Conservation (phyloP, 2,888 invertebrate genomes). For the Eristalinus sepulchralis region DNA sequence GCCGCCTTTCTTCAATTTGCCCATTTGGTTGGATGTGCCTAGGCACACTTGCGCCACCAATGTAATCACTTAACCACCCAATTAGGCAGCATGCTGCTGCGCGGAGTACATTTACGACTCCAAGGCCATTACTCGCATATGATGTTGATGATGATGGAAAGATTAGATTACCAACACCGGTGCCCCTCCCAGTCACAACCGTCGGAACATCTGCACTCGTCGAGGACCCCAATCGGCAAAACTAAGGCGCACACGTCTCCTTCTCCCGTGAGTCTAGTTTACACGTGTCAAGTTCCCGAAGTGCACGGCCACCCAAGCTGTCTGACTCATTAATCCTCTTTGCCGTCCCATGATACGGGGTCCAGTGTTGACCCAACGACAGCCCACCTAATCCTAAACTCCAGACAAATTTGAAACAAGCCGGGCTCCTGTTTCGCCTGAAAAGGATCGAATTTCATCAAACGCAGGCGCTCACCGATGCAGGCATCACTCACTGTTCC, state of each 20-base stretch:
- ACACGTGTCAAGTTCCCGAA: background rate
- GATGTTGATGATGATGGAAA: background rate
- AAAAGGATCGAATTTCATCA: conserved; percentile 59
- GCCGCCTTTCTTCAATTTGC: background rate
- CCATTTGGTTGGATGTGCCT: background rate
- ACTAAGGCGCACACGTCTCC: background rate
- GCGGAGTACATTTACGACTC: background rate
- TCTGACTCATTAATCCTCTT: conserved; percentile 35
- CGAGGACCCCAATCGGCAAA: background rate
- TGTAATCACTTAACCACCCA: background rate
- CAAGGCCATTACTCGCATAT: background rate
- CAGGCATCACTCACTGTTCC: conserved; percentile 21
- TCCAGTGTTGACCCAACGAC: conserved; percentile 19
- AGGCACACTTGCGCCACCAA: background rate
- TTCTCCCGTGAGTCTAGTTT: background rate
- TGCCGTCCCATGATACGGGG: background rate
- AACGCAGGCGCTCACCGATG: background rate
- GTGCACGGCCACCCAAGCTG: conserved; percentile 41
- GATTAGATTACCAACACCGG: background rate
- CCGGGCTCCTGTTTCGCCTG: conserved; percentile 46
- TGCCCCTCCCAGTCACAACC: background rate
- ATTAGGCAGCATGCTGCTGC: background rate
- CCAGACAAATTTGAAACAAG: conserved; percentile 48
- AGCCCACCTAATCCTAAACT: conserved; percentile 46
- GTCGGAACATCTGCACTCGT: background rate